phyloP scores from a whole-genome alignment of 2,113 vertebrate species.

The Elgaria multicarinata region DNA sequence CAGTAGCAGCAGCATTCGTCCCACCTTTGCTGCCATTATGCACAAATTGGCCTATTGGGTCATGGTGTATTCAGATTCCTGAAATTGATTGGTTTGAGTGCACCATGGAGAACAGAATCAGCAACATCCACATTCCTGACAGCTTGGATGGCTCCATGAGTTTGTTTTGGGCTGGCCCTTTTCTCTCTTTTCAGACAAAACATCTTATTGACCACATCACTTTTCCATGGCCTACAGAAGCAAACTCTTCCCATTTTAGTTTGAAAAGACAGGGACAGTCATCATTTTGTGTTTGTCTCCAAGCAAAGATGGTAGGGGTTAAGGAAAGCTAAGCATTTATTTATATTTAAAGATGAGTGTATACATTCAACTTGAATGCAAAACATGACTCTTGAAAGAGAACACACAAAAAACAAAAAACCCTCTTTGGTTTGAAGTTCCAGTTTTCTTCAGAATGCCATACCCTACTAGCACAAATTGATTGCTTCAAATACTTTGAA shows the following conservation, averaged over 20 bases:
- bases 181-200: neutral
- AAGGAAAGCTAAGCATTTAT: neutral
- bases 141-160: neutral
- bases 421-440: constrained; percentile 6
- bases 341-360: neutral
- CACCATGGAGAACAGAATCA: neutral
- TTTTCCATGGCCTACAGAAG: neutral
- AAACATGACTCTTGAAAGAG: neutral
- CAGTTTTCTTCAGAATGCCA: constrained; percentile 13
- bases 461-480: constrained; percentile 22
- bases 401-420: constrained; percentile 14
- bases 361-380: neutral
- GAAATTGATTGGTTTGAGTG: neutral
- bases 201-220: neutral
- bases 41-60: too few relatives aligned
- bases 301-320: constrained; percentile 10
- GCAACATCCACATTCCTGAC: neutral
- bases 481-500: constrained; percentile 34
- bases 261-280: neutral
- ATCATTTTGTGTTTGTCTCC: constrained; percentile 10
- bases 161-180: neutral
- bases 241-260: neutral
- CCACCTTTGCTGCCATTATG: too few relatives aligned
- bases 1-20: too few relatives aligned
- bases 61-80: neutral